Base-by-base conservation (phyloP, 1,140 invertebrate genomes). In the Hyphantria cunea region DNA sequence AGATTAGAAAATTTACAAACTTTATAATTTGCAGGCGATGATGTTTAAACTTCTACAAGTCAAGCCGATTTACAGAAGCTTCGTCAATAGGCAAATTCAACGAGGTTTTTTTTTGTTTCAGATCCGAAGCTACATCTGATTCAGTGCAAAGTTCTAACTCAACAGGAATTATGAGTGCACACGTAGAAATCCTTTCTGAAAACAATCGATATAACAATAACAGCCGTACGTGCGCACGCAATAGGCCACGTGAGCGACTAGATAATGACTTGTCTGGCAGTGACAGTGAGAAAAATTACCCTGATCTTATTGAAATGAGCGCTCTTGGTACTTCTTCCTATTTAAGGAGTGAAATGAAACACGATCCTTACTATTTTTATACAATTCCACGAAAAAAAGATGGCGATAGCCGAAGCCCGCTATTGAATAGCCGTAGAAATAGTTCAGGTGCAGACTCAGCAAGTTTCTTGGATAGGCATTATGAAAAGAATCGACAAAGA, bases 351-450 rank as follows among this genome's bases (percentile, higher is more conserved):
- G 81, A 91, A 69, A 68, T 78, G 42, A 84, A 87, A 72, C 80
- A 82, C 58, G 82, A 90, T 42, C 80, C 84, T 13, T 85, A 88
- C 61, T 87, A 92, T 31, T 93, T 94, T 78, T 94, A 93, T 72
- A 94, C 94, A 11, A 88, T 95, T 60, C 94, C 94, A 67, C 56
- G 88, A 74, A 66, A 90, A 90, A 79, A 92, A 91, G 79, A 93
- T 88, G 72, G 93, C 32, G 94, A 94, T 65, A 95, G 95, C 66
- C 93, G 95, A 64, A 94, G 94, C 37, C 94, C 94, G 0, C 82
- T 95, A 54, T 81, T 95, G 44, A 82, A 74, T 72, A 89, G 88
- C 61, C 73, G 86, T 34, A 80, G 88, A 67, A 90, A 89, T 66
- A 90, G 88, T 69, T 90, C 86, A n/a, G 88, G 86, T 15, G 86